phyloP scores from a whole-genome alignment of 2,113 vertebrate species.

The Himantopus leucocephalus region DNA sequence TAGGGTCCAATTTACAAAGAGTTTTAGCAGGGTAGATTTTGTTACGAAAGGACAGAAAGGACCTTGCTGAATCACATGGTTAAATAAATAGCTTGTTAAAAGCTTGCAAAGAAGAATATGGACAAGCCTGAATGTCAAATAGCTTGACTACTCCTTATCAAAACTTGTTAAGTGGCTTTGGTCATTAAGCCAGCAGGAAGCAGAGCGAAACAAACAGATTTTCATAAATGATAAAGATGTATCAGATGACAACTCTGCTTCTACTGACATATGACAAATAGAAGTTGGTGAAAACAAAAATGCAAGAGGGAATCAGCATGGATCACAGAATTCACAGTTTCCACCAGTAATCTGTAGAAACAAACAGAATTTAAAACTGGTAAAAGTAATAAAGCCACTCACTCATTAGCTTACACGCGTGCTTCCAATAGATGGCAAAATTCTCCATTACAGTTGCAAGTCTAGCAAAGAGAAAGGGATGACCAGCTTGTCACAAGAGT shows the following conservation, averaged over 20 bases:
- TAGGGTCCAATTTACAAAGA: not conserved
- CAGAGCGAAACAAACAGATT: not conserved
- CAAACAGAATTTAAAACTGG: not conserved
- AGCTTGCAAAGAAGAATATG: not conserved
- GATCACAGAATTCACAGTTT: not conserved
- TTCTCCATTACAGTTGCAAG: not conserved
- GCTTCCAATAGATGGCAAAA: not conserved
- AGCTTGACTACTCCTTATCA: not conserved
- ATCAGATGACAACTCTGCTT: not conserved
- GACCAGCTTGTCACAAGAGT: not conserved
- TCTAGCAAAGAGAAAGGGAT: not conserved
- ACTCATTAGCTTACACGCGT: not conserved
- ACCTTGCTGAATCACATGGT: not conserved
- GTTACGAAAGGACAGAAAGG: not conserved
- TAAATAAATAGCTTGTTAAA: not conserved
- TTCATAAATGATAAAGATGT: not conserved
- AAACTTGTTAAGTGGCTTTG: not conserved
- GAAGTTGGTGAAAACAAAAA: not conserved
- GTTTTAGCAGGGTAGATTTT: not conserved
- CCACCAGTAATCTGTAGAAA: not conserved
- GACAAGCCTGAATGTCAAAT: not conserved
- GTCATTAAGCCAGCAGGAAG: not conserved
- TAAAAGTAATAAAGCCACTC: not conserved
- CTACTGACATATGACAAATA: not conserved
- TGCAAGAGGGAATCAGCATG: not conserved